Evolutionary conservation across 2,113 vertebrate genomes (phyloP).

Genomic region (Etia nguti): DNA sequence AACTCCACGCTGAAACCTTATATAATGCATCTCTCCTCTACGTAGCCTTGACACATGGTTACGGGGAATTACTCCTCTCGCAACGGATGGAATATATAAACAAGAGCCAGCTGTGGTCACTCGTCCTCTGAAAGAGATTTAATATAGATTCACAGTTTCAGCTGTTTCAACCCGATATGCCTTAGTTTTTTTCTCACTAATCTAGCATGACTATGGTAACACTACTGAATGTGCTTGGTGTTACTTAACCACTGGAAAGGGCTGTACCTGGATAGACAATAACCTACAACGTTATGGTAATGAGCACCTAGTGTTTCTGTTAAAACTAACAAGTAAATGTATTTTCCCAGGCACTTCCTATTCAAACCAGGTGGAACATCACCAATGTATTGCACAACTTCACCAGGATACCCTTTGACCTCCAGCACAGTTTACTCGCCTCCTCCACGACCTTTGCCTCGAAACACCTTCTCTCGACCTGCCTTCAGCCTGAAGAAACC

Average conservation of each 20-base stretch:
- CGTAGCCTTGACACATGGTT: conserved; percentile 43
- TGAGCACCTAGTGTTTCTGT: not conserved
- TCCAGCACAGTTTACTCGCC: conserved; percentile 99
- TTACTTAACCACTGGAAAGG: conserved; percentile 40
- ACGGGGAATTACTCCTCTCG: conserved; percentile 39
- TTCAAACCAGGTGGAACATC: conserved; percentile 98
- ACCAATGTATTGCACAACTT: conserved; percentile 94
- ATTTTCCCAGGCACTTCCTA: conserved; percentile 88
- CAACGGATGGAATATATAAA: conserved; percentile 53
- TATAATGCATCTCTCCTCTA: not conserved
- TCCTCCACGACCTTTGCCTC: conserved; percentile 91
- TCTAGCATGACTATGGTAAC: conserved; percentile 39
- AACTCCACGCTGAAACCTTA: not conserved
- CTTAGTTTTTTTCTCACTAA: conserved; percentile 3
- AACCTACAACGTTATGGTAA: not conserved
- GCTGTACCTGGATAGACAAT: not conserved
- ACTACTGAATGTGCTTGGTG: conserved; percentile 25
- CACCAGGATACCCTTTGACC: conserved; percentile 95
- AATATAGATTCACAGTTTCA: conserved; percentile 57
- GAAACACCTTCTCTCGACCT: conserved; percentile 91
- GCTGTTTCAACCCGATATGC: conserved; percentile 25
- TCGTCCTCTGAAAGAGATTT: conserved; percentile 62
- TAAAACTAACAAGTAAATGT: not conserved
- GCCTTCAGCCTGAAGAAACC: conserved; percentile 98
- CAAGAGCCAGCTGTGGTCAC: conserved; percentile 52